Evolutionary conservation across 2,888 invertebrate species (phyloP), one percentile per base, ranked within the genome.

Genomic region (Luperina testacea): DNA sequence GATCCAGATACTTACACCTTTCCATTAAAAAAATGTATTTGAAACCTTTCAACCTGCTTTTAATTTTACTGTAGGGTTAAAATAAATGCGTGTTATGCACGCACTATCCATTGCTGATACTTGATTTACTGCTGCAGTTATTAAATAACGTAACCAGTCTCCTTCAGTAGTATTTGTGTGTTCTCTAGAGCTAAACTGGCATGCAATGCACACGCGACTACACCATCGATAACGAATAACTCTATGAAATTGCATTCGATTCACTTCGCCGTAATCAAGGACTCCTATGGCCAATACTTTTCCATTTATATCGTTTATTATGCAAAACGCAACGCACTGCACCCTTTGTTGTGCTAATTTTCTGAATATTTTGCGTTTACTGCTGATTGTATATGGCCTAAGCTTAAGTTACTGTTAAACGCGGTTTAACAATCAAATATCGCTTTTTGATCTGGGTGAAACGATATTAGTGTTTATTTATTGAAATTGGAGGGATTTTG

Each of bases 171-270:
- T 67, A 65, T 67, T 71, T 59, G 38, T 53, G 8, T 64, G 15
- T 24, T 32, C 38, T 32, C 32, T 2, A 42, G 57, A 53, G 63
- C 65, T 68, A 72, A 76, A 72, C 72, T 17, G 9, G 51, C 68
- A 38, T 67, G 42, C 20, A 63, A n/a, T 24, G 17, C 48, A 61
- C 70, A 63, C 48, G 48, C 38, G 27, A 63, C 69, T 27, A 48
- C 20, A 75, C 72, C 53, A 53, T 68, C 59, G 13, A 57, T n/a
- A 65, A 65, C 38, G 48, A 72, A 72, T 42, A 53, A 6, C 57
- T 69, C 72, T 77, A 77, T 75, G 77, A 75, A 64, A 81, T 77
- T 73, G 63, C 42, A 77, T 77, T 77, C 74, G 65, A 75, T 84
- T 70, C 81, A 67, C 72, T 70, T 42, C 38, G n/a, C 5, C 6